A percentile compares a stretch with the other conserved stretches of the same genome.
Evolutionary conservation across 2,797 vertebrate genomes (phyloP).

Genomic region (Hephaestus fuliginosus): DNA sequence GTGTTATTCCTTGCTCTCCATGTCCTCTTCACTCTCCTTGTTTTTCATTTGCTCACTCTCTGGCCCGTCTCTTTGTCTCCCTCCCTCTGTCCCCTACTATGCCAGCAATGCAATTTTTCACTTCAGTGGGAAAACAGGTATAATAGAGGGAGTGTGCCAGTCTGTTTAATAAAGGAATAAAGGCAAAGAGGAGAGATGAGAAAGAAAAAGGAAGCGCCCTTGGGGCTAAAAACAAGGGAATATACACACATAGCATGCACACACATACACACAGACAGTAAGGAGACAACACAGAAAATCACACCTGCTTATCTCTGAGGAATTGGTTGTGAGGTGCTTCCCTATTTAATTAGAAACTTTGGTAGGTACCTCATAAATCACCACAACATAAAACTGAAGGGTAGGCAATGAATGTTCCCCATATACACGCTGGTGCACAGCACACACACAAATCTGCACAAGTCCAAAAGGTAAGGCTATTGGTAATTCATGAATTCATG

Average conservation of each 20-base stretch:
- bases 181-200: constrained; percentile 67
- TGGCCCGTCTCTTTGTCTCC: constrained; percentile 54
- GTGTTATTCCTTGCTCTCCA: constrained; percentile 53
- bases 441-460: constrained; percentile 14
- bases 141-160: constrained; percentile 70
- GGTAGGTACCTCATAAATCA: constrained; percentile 81
- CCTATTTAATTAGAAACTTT: constrained; percentile 83
- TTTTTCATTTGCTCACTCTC: constrained; percentile 67
- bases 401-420: constrained; percentile 59
- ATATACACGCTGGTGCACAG: constrained; percentile 23
- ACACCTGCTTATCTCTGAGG: constrained; percentile 79
- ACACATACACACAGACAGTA: constrained; percentile 58
- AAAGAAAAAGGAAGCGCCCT: constrained; percentile 57
- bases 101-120: constrained; percentile 76
- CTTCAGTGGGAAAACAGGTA: constrained; percentile 72
- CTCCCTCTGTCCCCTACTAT: constrained; percentile 54
- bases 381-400: constrained; percentile 71
- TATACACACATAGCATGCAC: constrained; percentile 40
- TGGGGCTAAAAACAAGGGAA: constrained; percentile 62
- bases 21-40: constrained; percentile 53
- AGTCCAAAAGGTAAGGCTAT: constrained; percentile 50
- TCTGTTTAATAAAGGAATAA: constrained; percentile 81
- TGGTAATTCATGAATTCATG: constrained; percentile 74
- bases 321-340: constrained; percentile 77
- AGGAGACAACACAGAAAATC: constrained; percentile 58